Evolutionary conservation across 2,888 invertebrate genomes (phyloP).

Genomic region (Ochropacha duplaris): DNA sequence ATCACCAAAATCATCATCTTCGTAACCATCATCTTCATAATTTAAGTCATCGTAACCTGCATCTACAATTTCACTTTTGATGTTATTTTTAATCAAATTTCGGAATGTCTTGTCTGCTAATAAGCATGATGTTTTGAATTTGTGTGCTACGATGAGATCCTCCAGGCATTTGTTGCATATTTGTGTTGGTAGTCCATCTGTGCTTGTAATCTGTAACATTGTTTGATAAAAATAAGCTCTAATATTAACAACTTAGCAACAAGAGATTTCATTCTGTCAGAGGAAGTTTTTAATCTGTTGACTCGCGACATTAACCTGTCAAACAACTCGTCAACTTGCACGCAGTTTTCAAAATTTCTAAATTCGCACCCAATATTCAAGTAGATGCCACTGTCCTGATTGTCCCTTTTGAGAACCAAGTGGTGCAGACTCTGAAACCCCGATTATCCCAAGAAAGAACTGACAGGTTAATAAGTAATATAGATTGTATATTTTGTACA

Average conservation of each 20-base stretch:
- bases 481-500: too few relatives aligned
- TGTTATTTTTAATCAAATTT: conserved; percentile 20
- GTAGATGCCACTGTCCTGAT: too few relatives aligned
- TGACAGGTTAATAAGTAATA: too few relatives aligned
- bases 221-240: neutral
- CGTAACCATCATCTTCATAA: conserved; percentile 13
- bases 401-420: too few relatives aligned
- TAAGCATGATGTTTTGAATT: conserved; percentile 50
- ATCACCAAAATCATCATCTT: conserved; percentile 11
- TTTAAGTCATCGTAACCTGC: conserved; percentile 10
- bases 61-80: conserved; percentile 32
- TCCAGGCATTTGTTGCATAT: conserved; percentile 44
- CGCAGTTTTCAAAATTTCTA: too few relatives aligned
- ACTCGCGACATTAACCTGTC: too few relatives aligned
- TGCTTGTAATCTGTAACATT: conserved; percentile 29
- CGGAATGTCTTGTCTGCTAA: conserved; percentile 37
- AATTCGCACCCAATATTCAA: too few relatives aligned
- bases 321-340: too few relatives aligned
- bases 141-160: conserved; percentile 39
- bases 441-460: too few relatives aligned
- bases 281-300: too few relatives aligned
- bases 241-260: neutral
- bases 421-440: too few relatives aligned
- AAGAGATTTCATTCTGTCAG: too few relatives aligned
- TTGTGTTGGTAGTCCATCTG: conserved; percentile 37